These are phyloP conservation scores for Echinarachnius parma DNA, from an alignment of 53 echinoderm and acorn worm species.

Conservation along the genomic window DNA sequence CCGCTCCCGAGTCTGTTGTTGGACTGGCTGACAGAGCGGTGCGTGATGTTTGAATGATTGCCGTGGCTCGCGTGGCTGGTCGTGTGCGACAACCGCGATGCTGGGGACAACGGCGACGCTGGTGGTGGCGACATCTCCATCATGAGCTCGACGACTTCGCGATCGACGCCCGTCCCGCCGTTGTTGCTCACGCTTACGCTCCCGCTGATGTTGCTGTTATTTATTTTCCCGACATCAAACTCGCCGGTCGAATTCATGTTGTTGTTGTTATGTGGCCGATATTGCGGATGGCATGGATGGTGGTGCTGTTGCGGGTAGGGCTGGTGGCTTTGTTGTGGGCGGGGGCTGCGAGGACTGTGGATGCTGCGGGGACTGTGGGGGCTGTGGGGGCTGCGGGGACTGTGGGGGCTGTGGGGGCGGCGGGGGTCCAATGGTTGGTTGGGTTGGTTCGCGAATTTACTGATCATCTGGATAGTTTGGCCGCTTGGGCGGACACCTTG, in stretches of 20 bases:
- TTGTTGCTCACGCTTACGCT: slow-evolving; percentile 4
- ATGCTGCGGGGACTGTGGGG: not conserved
- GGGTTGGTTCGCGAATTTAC: slow-evolving; percentile 27
- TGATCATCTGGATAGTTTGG: slow-evolving; percentile 40
- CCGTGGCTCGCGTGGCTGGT: slow-evolving; percentile 17
- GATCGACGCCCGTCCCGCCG: not conserved
- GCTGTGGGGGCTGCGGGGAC: not conserved
- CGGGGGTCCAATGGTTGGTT: slow-evolving; percentile 2
- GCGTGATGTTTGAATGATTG: not conserved
- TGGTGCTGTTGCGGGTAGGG: not conserved
- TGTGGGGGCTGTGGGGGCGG: not conserved
- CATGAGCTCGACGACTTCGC: slow-evolving; percentile 42
- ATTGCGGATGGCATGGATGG: not conserved
- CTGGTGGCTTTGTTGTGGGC: not conserved
- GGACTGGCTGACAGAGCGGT: slow-evolving; percentile 20
- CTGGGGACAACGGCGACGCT: slow-evolving; percentile 10
- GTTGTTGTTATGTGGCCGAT: not conserved
- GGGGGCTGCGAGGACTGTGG: not conserved
- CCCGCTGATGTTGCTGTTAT: slow-evolving; percentile 4
- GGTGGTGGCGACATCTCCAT: slow-evolving; percentile 30
- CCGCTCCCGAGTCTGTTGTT: slow-evolving; percentile 3
- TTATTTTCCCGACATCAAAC: slow-evolving; percentile 4
- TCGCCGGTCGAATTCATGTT: slow-evolving; percentile 8
- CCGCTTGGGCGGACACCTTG: too few relatives aligned
- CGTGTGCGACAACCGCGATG: slow-evolving; percentile 12